phyloP scores from a whole-genome alignment of 2,113 vertebrate genomes.

The Morone chrysops region DNA sequence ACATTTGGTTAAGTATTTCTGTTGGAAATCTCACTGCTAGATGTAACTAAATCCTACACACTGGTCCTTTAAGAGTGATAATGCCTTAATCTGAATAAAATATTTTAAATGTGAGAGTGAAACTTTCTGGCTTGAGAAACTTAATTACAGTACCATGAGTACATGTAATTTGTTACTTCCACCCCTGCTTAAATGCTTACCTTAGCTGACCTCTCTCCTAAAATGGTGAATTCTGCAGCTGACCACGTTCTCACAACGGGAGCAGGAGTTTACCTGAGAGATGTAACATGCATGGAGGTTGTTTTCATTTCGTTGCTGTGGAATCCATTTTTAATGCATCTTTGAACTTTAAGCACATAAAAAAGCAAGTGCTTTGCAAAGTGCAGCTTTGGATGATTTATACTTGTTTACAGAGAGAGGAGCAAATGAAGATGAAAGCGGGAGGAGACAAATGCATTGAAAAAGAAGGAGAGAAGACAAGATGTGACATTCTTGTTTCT shows the following conservation, averaged over 20 bases:
- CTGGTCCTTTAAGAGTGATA: too few species aligned
- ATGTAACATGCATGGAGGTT: not conserved
- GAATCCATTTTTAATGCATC: not conserved
- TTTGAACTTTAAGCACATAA: not conserved
- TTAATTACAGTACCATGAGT: too few species aligned
- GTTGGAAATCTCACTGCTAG: too few species aligned
- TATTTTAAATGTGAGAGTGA: too few species aligned
- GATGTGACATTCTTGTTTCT: not conserved
- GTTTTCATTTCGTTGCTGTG: not conserved
- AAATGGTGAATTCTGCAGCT: not conserved
- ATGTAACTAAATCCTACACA: too few species aligned
- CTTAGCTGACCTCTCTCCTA: not conserved
- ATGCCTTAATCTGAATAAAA: too few species aligned
- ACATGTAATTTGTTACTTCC: too few species aligned
- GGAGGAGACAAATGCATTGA: not conserved
- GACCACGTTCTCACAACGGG: not conserved
- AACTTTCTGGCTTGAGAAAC: too few species aligned
- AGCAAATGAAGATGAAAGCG: not conserved
- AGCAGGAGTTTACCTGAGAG: not conserved
- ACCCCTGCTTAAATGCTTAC: not conserved
- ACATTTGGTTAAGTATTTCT: too few species aligned
- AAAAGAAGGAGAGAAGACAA: not conserved
- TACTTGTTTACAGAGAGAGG: not conserved
- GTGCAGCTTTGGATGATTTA: not conserved
- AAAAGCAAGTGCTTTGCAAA: too few species aligned